Base-by-base conservation (phyloP, 2,888 invertebrate genomes). In the Elaeidobius kamerunicus region DNA sequence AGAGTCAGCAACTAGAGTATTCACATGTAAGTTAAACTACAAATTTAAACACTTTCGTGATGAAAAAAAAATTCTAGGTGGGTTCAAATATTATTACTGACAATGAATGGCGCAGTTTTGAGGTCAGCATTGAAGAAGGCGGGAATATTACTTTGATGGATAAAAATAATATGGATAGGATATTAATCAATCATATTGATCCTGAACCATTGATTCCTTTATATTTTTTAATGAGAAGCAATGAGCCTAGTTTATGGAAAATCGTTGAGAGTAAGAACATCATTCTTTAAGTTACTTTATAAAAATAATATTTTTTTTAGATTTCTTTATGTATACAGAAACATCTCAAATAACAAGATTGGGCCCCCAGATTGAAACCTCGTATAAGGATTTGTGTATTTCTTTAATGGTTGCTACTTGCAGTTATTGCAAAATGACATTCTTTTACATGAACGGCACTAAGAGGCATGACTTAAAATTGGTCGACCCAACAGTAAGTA, bases 51-150 rank as follows among this genome's bases (percentile, higher is more conserved):
- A 41, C 17, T 41, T 41, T 12, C 15, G 5, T 16, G 9, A 14
- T 46, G 18, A 17, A 15, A 16, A 16, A 11, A 4, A n/a, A n/a
- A n/a, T 59, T 60, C 56, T 60, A 68, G 67, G 61, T 64, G 32
- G 60, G 59, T 58, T 58, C 65, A 14, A 65, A 64, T 48, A 63
- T 70, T 35, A 58, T 69, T 17, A 62, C 67, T 4, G 56, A 54
- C 1, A 63, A 69, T 28, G 69, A 70, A 61, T 72, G 72, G 72
- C 62, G 68, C 48, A 68, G 58, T 52, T 70, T 69, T 49, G 52
- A 62, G 44, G 39, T 70, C 16, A 62, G 55, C 45, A 57, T 67
- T 38, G 61, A 63, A 36, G 58, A 59, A 23, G 58, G 59, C 49
- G 68, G 66, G 17, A 54, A 54, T 17, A 40, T 69, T 14, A 58